Percentiles rank a stretch among this genome's conserved stretches.
Conservation (phyloP, 1,140 invertebrate species). For the Heterodera carotae region DNA sequence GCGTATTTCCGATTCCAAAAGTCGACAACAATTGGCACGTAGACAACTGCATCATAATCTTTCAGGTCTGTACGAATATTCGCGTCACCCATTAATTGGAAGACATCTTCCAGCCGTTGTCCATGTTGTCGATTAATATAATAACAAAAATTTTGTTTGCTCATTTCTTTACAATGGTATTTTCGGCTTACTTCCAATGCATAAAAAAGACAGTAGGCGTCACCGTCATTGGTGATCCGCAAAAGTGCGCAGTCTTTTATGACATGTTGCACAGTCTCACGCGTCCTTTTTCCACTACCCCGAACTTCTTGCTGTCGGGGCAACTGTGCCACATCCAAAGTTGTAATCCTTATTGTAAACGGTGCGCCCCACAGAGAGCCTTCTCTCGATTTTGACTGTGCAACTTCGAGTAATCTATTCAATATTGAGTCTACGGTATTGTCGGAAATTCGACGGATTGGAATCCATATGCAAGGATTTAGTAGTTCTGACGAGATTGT, state of each 20-base stretch:
- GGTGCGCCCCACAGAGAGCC: not conserved
- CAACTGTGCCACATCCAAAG: not conserved
- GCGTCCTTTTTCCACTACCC: not conserved
- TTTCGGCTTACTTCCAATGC: not conserved
- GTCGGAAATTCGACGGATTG: not conserved
- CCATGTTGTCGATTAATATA: not conserved
- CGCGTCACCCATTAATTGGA: not conserved
- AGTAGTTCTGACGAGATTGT: conserved; percentile 4
- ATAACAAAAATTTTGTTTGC: not conserved
- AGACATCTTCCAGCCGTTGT: not conserved
- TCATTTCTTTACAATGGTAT: not conserved
- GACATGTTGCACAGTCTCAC: not conserved
- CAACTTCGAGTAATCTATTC: not conserved
- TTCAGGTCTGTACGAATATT: not conserved
- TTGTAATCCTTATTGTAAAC: not conserved
- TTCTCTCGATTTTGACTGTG: not conserved
- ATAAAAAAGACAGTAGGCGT: conserved; percentile 10
- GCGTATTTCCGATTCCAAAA: conserved; percentile 1
- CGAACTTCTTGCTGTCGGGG: not conserved
- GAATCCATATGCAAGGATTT: conserved; percentile 8
- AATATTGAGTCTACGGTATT: conserved; percentile 5
- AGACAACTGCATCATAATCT: not conserved
- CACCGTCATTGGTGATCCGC: not conserved
- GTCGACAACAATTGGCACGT: not conserved
- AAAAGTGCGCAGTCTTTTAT: not conserved